Base-by-base conservation (phyloP, 2,888 invertebrate genomes). In the Aphodius granarius region DNA sequence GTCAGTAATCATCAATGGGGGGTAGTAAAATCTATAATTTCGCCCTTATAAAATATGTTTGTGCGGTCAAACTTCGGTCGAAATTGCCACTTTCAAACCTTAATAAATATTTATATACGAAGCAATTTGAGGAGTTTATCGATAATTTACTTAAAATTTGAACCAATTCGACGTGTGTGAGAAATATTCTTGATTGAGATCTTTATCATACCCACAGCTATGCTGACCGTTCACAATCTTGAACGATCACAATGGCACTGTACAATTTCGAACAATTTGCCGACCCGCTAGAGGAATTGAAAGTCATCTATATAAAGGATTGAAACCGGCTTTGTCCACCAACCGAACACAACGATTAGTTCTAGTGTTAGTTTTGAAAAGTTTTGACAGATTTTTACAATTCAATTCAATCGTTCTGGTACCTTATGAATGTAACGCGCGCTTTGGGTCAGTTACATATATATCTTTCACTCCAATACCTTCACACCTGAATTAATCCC, bases 231-330 rank as follows among this genome's bases (percentile, higher is more conserved):
- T 43, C 43, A 43, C 18, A 65, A 65, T 18, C 17, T 18, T 18
- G 15, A 15, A 65, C n/a, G 65, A 16, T 20, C 20, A 68, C 68
- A 68, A 68, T 68, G 22, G 68, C 19, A 20, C 17, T 20, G 21
- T 20, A 68, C 68, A 68, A 68, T 68, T 68, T 68, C 21, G 20
- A 20, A 68, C 68, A 68, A 68, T 68, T 68, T 68, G 20, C 21
- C 20, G n/a, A n/a, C 19, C 20, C 19, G 68, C n/a, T 15, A n/a
- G 68, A 20, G 68, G 22, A 68, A 68, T 68, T 68, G 68, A 68
- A 68, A 68, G 68, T 68, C 68, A 68, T 68, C 22, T 20, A 68
- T 68, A 68, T 68, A 68, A 68, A 68, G 68, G 68, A 68, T 68
- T 68, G 21, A n/a, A 21, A n/a, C 20, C 20, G 68, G 22, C 22